phyloP scores from a whole-genome alignment of 2,888 invertebrate species.

The Cataglyphis altisquamis region DNA sequence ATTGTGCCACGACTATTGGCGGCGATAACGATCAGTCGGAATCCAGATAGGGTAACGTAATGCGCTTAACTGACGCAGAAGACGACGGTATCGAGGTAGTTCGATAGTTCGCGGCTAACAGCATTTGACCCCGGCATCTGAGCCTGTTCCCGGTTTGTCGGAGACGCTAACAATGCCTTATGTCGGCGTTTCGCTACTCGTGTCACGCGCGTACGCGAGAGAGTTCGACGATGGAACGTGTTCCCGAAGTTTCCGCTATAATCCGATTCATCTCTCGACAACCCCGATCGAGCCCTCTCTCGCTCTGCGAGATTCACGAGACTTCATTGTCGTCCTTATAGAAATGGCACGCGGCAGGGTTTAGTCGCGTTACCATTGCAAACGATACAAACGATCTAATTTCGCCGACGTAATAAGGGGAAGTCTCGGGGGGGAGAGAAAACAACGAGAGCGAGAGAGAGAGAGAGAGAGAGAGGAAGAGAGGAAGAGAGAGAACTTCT shows the following conservation, averaged over 20 bases:
- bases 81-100: slow-evolving; percentile 50
- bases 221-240: slow-evolving; percentile 56
- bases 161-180: slow-evolving; percentile 77
- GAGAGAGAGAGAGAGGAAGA: background rate
- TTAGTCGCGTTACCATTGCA: slow-evolving; percentile 56
- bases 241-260: slow-evolving; percentile 71
- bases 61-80: slow-evolving; percentile 63
- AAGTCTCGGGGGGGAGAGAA: background rate
- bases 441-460: background rate
- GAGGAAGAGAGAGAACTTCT: background rate
- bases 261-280: slow-evolving; percentile 66
- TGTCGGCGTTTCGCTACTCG: slow-evolving; percentile 64
- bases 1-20: slow-evolving; percentile 15
- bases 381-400: slow-evolving; percentile 70
- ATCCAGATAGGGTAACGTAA: slow-evolving; percentile 62
- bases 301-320: slow-evolving; percentile 27
- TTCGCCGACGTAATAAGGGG: slow-evolving; percentile 36
- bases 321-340: slow-evolving; percentile 55
- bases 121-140: slow-evolving; percentile 70
- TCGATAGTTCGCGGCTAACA: slow-evolving; percentile 71
- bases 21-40: slow-evolving; percentile 38
- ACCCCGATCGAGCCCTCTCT: slow-evolving; percentile 6
- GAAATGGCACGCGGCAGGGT: slow-evolving; percentile 58
- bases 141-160: slow-evolving; percentile 67
- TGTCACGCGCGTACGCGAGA: slow-evolving; percentile 55